Evolutionary conservation across 2,113 vertebrate species (phyloP), one percentile per base, ranked within the genome.

Genomic region (Pogona vitticeps): DNA sequence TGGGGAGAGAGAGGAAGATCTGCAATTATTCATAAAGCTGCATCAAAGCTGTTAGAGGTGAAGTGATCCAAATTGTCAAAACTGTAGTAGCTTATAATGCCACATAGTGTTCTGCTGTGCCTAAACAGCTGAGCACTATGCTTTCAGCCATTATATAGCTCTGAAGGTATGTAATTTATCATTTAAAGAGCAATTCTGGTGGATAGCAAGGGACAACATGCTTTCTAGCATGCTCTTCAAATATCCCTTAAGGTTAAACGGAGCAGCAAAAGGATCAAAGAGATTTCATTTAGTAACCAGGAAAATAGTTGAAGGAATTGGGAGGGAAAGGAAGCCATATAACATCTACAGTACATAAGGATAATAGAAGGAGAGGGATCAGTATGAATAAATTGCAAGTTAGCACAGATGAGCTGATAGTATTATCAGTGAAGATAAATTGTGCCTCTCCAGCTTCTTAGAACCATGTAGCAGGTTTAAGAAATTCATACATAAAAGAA

Each of bases 401-500:
- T 83, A 91, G 81, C 84, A 88, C 73, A 86, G 86, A 94, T 88
- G 91, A 89, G 88, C 68, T 84, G 73, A 90, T 92, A 84, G 21
- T 67, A 26, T 85, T 89, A 92, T 82, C 84, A 89, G 63, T 33
- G 75, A 90, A 77, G 75, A 91, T 91, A 92, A 92, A 91, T 76
- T 86, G 40, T 81, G 67, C 76, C 89, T 93, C 86, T 86, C 83
- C 87, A 88, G 79, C 61, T 56, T 88, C 61, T 93, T 92, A 71
- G 88, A 86, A 86, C 86, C 67, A 87, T 90, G 83, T 33, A 80
- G 82, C 59, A 92, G 88, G 79, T n/a, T 87, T 91, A 84, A 88
- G 38, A 92, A 94, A 94, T 91, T 91, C 93, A 91, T 91, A 86
- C 91, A 88, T 90, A 59, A 88, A 89, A 91, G 85, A 76, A 70